Conservation (phyloP, 23 tunicate genomes). For the Pegea sp. region DNA sequence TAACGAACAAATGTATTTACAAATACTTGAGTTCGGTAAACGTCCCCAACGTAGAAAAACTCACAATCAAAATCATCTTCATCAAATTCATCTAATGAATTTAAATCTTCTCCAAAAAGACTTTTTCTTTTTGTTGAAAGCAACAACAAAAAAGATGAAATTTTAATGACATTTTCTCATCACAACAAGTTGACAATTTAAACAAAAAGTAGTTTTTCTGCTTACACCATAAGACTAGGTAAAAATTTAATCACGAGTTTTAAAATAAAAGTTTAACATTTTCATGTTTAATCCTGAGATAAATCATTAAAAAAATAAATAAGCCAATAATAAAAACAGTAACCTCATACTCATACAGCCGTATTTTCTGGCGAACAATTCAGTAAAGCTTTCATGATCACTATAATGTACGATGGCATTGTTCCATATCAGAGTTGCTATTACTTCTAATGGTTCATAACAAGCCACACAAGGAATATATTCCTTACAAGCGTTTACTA, state of each 20-base stretch:
- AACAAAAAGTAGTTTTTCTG: too few species aligned
- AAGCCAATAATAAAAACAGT: too few species aligned
- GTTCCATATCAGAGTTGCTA: conserved; percentile 44
- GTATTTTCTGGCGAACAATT: conserved; percentile 32
- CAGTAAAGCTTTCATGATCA: conserved; percentile 24
- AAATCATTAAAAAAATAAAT: conserved; percentile 1
- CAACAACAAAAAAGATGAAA: too few species aligned
- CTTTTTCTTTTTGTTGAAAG: too few species aligned
- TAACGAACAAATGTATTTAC: conserved; percentile 23
- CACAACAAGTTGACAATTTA: too few species aligned
- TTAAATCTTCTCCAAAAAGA: background rate
- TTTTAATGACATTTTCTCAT: too few species aligned
- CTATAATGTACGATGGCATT: conserved; percentile 29
- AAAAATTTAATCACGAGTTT: too few species aligned
- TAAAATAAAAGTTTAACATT: too few species aligned
- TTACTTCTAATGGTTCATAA: conserved; percentile 21
- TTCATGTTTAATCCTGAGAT: background rate
- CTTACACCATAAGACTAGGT: too few species aligned
- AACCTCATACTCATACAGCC: conserved; percentile 59
- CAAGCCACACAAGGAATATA: conserved; percentile 13
- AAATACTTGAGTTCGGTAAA: conserved; percentile 34
- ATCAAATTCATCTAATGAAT: background rate
- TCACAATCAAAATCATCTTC: conserved; percentile 1
- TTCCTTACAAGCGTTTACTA: conserved; percentile 7
- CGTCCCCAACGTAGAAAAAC: conserved; percentile 19